phyloP scores from a whole-genome alignment of 1,140 invertebrate genomes.

The Stratiolaelaps scimitus region DNA sequence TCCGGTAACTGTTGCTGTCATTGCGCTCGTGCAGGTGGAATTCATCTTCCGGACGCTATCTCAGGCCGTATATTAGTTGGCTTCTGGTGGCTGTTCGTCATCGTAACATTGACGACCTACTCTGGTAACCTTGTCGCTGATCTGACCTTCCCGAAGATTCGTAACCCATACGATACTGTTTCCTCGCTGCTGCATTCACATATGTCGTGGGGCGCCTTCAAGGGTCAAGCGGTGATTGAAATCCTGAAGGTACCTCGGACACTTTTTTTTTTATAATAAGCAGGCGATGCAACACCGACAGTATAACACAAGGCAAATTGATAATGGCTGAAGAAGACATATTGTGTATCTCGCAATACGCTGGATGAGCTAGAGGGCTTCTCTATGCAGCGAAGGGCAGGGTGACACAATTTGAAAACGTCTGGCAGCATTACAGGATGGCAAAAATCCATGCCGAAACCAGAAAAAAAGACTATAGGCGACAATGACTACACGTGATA shows the following conservation, averaged over 20 bases:
- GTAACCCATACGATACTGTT: constrained; percentile 58
- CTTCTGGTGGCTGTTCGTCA: constrained; percentile 81
- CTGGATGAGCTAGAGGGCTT: too few relatives aligned
- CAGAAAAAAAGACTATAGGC: too few relatives aligned
- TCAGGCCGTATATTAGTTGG: constrained; percentile 75
- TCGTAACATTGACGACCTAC: constrained; percentile 79
- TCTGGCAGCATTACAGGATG: too few relatives aligned
- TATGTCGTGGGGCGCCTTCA: constrained; percentile 58
- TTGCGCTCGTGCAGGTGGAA: constrained; percentile 53
- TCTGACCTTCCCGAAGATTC: constrained; percentile 75
- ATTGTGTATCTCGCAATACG: too few relatives aligned
- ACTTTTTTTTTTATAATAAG: constrained; percentile 26
- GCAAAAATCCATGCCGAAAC: too few relatives aligned
- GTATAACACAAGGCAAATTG: too few relatives aligned
- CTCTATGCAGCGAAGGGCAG: too few relatives aligned
- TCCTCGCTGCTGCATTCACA: constrained; percentile 52
- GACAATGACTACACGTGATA: too few relatives aligned
- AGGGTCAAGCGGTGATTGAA: constrained; percentile 57
- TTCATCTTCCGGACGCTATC: constrained; percentile 64
- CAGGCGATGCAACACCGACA: too few relatives aligned
- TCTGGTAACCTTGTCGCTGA: constrained; percentile 83
- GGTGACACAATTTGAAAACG: too few relatives aligned
- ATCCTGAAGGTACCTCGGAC: constrained; percentile 47
- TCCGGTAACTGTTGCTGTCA: too few relatives aligned
- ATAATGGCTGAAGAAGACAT: too few relatives aligned